Base-by-base conservation (phyloP, 1,140 invertebrate species). In the Hyphantria cunea region DNA sequence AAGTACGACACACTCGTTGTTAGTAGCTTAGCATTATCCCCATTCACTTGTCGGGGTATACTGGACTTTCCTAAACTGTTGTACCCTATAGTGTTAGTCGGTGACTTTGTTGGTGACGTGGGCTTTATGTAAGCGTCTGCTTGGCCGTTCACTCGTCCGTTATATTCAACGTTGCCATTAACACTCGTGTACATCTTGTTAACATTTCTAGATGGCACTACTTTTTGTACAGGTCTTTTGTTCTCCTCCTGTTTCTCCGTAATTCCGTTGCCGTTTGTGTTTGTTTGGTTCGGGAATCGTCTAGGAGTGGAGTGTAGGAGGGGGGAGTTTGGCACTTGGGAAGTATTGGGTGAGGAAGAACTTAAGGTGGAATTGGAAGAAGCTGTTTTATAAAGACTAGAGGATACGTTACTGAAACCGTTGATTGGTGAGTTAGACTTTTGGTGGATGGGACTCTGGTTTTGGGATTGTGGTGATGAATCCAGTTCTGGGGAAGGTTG, bases 91-190 rank as follows among this genome's bases (percentile, higher is more conserved):
- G 91, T 92, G 64, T 80, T 91, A 10, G 86, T 91, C 0, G 89
- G 86, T 0, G 89, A 92, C 87, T 95, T 95, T 10, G 94, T 91
- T 0, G 95, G 95, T 44, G 95, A 95, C 14, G 89, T 94, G 4
- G 95, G 95, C 78, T 96, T 96, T 10, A 94, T 92, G 67, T 96
- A 96, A 48, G 91, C 77, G n/a, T 91, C 93, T 17, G 84, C 68
- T 17, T 92, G 92, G 6, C 84, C 86, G 69, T 87, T 92, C 0
- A 82, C 66, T 2, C 81, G 72, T 6, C 47, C 56, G 12, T 76
- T 78, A 59, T 84, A 88, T 17, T 82, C 86, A n/a, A 78, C 66
- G 48, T 87, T 88, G 10, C 84, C 84, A 49, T 89, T 89, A 11
- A 81, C 77, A 14, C 77, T 78, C 15, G 84, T 69, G 56, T 86